These are phyloP conservation scores for Lasioglossum figueresi DNA, from an alignment of 2,888 invertebrate genomes.

Conservation along the genomic window DNA sequence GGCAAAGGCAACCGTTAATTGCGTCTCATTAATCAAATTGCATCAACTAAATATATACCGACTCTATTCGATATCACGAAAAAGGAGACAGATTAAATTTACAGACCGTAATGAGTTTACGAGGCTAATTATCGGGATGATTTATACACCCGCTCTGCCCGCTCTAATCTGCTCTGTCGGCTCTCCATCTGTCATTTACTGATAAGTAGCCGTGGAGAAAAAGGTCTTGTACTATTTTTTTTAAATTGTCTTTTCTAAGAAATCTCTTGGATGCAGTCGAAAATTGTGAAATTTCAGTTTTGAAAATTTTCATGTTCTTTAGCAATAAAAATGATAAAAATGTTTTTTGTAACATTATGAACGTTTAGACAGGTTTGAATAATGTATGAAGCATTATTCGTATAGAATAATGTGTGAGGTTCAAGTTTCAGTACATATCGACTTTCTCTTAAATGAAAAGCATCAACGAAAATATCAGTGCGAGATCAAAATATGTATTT, in stretches of 20 bases:
- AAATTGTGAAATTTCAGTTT: neutral
- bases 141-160: constrained; percentile 19
- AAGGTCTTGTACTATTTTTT: neutral
- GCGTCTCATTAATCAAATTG: constrained; percentile 55
- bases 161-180: constrained; percentile 6
- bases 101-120: constrained; percentile 48
- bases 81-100: constrained; percentile 51
- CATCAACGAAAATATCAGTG: neutral
- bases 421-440: neutral
- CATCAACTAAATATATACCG: constrained; percentile 44
- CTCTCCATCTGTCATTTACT: neutral
- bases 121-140: constrained; percentile 47
- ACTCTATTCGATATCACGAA: constrained; percentile 38
- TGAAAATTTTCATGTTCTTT: neutral
- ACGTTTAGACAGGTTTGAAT: neutral
- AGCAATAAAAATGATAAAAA: neutral
- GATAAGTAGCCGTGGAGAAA: neutral
- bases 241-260: neutral
- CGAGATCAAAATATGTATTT: neutral
- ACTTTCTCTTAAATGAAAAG: neutral
- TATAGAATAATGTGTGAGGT: neutral
- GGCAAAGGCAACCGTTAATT: constrained; percentile 47
- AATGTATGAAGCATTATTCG: neutral
- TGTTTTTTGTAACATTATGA: neutral
- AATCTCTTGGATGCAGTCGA: too few species aligned